These are phyloP conservation scores for Leptinotarsa tumamoca DNA, from an alignment of 2,888 invertebrate species.

Conservation along the genomic window DNA sequence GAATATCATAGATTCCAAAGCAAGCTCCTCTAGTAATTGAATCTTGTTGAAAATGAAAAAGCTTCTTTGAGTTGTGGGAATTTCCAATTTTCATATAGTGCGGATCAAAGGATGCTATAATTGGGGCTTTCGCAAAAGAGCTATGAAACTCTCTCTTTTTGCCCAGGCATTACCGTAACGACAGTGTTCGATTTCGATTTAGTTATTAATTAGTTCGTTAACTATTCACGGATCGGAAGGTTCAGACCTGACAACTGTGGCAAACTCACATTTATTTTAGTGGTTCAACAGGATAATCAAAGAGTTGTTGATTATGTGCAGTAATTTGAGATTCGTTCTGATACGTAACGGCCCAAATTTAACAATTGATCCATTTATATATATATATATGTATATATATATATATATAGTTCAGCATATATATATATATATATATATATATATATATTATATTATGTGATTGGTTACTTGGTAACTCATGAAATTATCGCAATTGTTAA, in stretches of 20 bases:
- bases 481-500: too few species aligned
- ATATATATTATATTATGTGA: too few species aligned
- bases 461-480: too few species aligned
- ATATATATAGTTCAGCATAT: too few species aligned
- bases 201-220: constrained; percentile 12
- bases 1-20: neutral
- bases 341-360: too few species aligned
- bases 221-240: neutral
- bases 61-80: constrained; percentile 35
- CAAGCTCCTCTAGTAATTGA: constrained; percentile 23
- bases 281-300: neutral
- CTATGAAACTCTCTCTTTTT: constrained; percentile 1
- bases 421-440: too few species aligned
- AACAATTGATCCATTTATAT: too few species aligned
- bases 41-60: constrained; percentile 21
- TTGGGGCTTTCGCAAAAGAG: neutral
- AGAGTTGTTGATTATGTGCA: neutral
- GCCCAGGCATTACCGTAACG: neutral
- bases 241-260: neutral
- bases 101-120: constrained; percentile 32
- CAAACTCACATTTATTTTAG: neutral
- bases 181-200: neutral
- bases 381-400: too few species aligned
- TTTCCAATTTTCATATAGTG: constrained; percentile 36
- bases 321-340: too few species aligned